Percentiles rank a stretch among this genome's conserved stretches.
Evolutionary conservation across 2,797 vertebrate genomes (phyloP).

Genomic region (Hylomyscus alleni): DNA sequence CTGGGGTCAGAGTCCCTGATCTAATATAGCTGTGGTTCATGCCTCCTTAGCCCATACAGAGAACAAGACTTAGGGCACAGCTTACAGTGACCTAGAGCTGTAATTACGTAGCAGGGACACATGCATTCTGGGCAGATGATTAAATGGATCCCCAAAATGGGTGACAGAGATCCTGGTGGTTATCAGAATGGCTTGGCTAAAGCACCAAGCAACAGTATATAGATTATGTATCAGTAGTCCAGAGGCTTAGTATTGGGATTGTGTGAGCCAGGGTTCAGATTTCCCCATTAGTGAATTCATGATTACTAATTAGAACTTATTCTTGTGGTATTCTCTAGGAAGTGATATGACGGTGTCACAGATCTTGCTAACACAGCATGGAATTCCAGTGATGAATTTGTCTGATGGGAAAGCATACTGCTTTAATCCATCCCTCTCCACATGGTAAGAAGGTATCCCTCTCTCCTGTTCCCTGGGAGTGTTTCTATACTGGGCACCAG

Average conservation of each 20-base stretch:
- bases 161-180: background rate
- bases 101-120: background rate
- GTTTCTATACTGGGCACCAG: background rate
- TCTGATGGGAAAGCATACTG: slow-evolving; percentile 98
- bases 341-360: slow-evolving; percentile 94
- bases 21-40: background rate
- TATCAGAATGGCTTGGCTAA: background rate
- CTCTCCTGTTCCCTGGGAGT: background rate
- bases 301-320: slow-evolving; percentile 50
- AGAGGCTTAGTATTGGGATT: background rate
- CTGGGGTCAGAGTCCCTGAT: background rate
- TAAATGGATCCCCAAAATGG: slow-evolving; percentile 26
- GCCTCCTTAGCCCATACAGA: background rate
- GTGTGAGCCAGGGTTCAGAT: background rate
- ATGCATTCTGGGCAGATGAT: background rate
- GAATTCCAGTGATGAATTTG: slow-evolving; percentile 95
- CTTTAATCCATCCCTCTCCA: slow-evolving; percentile 95
- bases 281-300: background rate
- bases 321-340: slow-evolving; percentile 87
- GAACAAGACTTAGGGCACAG: background rate
- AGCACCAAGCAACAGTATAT: background rate
- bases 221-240: background rate
- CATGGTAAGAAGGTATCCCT: slow-evolving; percentile 91
- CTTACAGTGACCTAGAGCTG: background rate
- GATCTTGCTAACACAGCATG: slow-evolving; percentile 97